Evolutionary conservation across 2,888 invertebrate genomes (phyloP), one percentile per base, ranked within the genome.

Genomic region (Cantharis rufa): DNA sequence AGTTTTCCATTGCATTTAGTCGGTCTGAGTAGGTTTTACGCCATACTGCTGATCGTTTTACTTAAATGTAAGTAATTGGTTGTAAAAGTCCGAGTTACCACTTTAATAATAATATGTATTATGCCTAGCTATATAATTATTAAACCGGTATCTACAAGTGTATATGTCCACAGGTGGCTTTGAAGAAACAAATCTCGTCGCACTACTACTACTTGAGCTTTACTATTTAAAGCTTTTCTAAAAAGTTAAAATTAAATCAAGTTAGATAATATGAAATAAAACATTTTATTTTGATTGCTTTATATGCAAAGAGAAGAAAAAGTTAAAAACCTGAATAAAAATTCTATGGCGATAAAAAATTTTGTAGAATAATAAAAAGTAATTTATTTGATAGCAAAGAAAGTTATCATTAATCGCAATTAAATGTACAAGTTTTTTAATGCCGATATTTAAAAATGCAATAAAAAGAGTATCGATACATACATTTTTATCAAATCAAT

Each of bases 401-500:
- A 66, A 66, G 24, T 66, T 66, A 66, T 24, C 64, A 24, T 66
- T 21, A 66, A 66, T 66, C 24, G n/a, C 64, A 66, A 66, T 66
- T 66, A 66, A 66, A 66, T 21, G 21, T 21, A 70, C 62, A 75
- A 48, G 75, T 61, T 32, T 71, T 21, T 69, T 66, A 15, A 75
- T 68, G 62, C 48, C 62, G 48, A 70, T 70, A 63, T 70, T 32
- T 15, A 18, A 61, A 63, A 62, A 70, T 69, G 21, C 32, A 28
- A 64, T 24, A 66, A 66, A 66, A 66, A 71, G 16, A 24, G 62
- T 15, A 70, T 62, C 32, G 69, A 62, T 72, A 48, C 64, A 72
- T 69, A 48, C 70, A 70, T 74, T 74, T 68, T 70, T 72, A 62
- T 76, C 64, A 66, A 66, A 66, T 32, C 72, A 72, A 76, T 76